These are phyloP conservation scores for Halcyon smyrnensis DNA, from an alignment of 2,797 vertebrate genomes.

Conservation along the genomic window DNA sequence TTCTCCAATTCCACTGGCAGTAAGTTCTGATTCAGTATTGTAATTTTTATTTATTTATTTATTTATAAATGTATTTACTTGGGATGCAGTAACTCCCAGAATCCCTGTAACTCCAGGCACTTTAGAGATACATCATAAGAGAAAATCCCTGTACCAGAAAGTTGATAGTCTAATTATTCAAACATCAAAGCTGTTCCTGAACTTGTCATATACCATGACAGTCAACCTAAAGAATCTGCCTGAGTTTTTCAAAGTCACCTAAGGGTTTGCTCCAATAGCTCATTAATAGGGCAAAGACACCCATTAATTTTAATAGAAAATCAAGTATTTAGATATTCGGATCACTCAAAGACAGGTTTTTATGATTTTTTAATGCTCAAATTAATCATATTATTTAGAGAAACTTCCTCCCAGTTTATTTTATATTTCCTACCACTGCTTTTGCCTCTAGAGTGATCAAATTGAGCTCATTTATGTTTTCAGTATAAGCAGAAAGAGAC, in stretches of 20 bases:
- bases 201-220: conserved; percentile 29
- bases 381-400: conserved; percentile 52
- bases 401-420: conserved; percentile 39
- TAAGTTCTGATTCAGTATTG: background rate
- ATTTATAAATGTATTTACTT: background rate
- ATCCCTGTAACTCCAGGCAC: conserved; percentile 7
- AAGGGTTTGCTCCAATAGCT: conserved; percentile 56
- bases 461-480: background rate
- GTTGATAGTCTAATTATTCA: conserved; percentile 49
- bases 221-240: conserved; percentile 31
- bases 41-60: background rate
- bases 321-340: conserved; percentile 28
- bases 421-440: background rate
- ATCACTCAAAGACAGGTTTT: conserved; percentile 36
- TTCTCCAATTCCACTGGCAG: background rate
- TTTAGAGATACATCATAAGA: background rate
- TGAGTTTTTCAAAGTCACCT: conserved; percentile 46
- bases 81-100: background rate
- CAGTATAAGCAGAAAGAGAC: background rate
- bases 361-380: conserved; percentile 46
- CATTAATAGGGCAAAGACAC: conserved; percentile 47
- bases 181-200: conserved; percentile 58
- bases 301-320: conserved; percentile 65
- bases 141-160: conserved; percentile 19
- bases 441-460: conserved; percentile 23